Percentiles rank a stretch among this genome's conserved stretches.
Conservation (phyloP, 2,113 vertebrate species). For the Ploceus nigricollis region DNA sequence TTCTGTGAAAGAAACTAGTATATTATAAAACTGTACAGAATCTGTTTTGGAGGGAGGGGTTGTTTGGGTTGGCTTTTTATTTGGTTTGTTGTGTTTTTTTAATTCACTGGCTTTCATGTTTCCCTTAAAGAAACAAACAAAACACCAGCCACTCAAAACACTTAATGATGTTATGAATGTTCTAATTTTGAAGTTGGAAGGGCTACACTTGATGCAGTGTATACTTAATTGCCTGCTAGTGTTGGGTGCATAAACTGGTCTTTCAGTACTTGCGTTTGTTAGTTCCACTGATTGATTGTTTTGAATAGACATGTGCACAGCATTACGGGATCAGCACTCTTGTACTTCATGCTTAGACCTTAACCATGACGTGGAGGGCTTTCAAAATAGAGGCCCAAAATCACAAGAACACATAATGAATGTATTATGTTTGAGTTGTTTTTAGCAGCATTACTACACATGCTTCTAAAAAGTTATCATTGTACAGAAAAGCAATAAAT, state of each 20-base stretch:
- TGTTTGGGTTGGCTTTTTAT: background rate
- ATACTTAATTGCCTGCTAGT: background rate
- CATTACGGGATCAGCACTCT: background rate
- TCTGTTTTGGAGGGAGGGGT: background rate
- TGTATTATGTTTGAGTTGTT: background rate
- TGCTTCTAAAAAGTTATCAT: background rate
- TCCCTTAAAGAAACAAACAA: background rate
- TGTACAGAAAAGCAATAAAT: slow-evolving; percentile 32
- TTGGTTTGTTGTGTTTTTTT: background rate
- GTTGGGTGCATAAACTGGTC: background rate
- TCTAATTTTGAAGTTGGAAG: background rate
- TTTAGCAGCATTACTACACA: background rate
- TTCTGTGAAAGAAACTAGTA: background rate
- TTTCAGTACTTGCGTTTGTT: background rate
- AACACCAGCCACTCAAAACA: background rate
- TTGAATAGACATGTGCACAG: background rate
- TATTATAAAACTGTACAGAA: background rate
- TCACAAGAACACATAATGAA: background rate
- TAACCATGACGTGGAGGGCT: background rate
- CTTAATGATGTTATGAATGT: background rate
- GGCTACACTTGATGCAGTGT: background rate
- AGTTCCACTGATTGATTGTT: background rate
- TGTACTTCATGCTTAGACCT: background rate
- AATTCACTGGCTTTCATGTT: background rate
- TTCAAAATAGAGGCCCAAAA: background rate